These are phyloP conservation scores for Turdus rufiventris DNA, from an alignment of 2,113 vertebrate genomes.

Conservation along the genomic window DNA sequence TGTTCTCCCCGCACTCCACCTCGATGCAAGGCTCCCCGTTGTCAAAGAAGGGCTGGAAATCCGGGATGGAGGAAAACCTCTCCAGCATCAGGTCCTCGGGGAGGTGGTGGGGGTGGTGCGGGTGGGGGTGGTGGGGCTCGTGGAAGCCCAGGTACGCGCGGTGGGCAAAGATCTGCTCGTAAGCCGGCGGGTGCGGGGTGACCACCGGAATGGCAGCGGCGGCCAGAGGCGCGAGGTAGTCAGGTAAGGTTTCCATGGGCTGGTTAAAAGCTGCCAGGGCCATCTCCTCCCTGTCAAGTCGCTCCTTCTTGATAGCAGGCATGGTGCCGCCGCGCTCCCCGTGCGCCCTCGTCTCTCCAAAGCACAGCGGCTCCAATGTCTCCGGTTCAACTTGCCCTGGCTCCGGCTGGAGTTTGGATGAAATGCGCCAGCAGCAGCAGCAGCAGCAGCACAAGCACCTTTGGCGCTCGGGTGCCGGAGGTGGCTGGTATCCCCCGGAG, in stretches of 20 bases:
- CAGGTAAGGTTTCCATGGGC: conserved; percentile 73
- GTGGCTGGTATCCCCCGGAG: conserved; percentile 42
- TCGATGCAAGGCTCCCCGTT: conserved; percentile 96
- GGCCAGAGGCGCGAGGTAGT: conserved; percentile 87
- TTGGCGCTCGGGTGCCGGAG: conserved; percentile 43
- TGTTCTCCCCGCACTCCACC: conserved; percentile 97
- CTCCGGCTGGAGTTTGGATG: conserved; percentile 48
- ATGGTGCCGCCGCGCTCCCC: conserved; percentile 78
- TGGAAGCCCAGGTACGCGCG: conserved; percentile 84
- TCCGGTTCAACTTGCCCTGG: conserved; percentile 74
- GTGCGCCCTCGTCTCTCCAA: conserved; percentile 28
- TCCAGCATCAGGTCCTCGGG: conserved; percentile 89
- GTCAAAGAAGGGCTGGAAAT: conserved; percentile 95
- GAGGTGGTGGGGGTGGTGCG: conserved; percentile 54
- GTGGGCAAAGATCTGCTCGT: conserved; percentile 85
- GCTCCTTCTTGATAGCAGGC: conserved; percentile 97
- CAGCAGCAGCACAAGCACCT: conserved; percentile 41
- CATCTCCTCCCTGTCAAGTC: conserved; percentile 90
- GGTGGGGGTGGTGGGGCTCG: conserved; percentile 73
- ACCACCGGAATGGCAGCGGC: conserved; percentile 85
- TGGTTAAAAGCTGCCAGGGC: conserved; percentile 89
- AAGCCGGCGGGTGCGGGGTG: conserved; percentile 84
- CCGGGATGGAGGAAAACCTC: conserved; percentile 88
- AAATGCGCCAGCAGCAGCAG: conserved; percentile 40
- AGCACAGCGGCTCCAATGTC: conserved; percentile 67